Conservation (phyloP, 1,140 invertebrate species). For the Macrosteles quadrilineatus region DNA sequence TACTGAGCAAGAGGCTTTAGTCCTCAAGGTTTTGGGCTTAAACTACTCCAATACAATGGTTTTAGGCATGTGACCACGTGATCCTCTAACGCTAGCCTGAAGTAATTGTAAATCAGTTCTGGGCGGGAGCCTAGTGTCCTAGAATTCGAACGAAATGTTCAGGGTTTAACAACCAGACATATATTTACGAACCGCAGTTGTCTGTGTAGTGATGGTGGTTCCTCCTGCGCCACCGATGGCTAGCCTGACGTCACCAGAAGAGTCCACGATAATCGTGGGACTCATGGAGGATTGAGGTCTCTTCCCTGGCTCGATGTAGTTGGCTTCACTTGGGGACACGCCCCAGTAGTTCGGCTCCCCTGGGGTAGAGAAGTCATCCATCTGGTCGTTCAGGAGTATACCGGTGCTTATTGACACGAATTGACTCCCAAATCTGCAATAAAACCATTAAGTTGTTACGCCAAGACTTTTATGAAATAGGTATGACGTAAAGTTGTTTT, state of each 20-base stretch:
- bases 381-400: slow-evolving; percentile 91
- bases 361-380: slow-evolving; percentile 94
- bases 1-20: too few species aligned
- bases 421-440: slow-evolving; percentile 69
- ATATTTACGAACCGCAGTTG: slow-evolving; percentile 62
- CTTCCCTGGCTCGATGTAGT: slow-evolving; percentile 78
- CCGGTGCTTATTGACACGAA: slow-evolving; percentile 74
- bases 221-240: slow-evolving; percentile 87
- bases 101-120: too few species aligned
- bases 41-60: too few species aligned
- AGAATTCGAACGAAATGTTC: too few species aligned
- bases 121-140: too few species aligned
- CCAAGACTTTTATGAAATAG: too few species aligned
- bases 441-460: too few species aligned
- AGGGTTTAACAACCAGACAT: too few species aligned
- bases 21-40: too few species aligned
- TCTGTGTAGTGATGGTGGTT: slow-evolving; percentile 82
- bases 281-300: slow-evolving; percentile 89
- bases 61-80: too few species aligned
- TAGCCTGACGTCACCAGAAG: slow-evolving; percentile 63
- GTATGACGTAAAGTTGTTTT: too few species aligned
- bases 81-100: too few species aligned
- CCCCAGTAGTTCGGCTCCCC: slow-evolving; percentile 76
- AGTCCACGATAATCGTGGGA: slow-evolving; percentile 76
- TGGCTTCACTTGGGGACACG: slow-evolving; percentile 75